phyloP scores from a whole-genome alignment of 2,113 vertebrate species.

The Noctilio leporinus region DNA sequence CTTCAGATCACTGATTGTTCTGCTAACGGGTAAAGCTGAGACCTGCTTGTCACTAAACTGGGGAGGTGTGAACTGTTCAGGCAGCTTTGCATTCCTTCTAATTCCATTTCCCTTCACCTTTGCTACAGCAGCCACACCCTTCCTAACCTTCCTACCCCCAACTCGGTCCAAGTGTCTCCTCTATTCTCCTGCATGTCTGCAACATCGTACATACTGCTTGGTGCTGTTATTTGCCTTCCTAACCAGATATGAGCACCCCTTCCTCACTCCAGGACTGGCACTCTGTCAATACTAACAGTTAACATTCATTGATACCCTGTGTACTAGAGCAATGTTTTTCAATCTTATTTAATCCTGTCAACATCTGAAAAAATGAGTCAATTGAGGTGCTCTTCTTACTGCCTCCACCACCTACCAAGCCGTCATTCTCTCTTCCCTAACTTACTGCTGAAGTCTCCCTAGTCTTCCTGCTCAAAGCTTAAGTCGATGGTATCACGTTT shows the following conservation, averaged over 20 bases:
- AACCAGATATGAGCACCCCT: not conserved
- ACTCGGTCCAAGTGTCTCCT: not conserved
- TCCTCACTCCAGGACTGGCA: not conserved
- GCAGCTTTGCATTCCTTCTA: not conserved
- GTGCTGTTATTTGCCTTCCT: not conserved
- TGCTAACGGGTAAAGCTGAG: not conserved
- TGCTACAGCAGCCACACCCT: not conserved
- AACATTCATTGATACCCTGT: not conserved
- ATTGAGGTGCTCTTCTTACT: not conserved
- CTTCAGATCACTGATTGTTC: not conserved
- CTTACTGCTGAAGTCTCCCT: accelerated
- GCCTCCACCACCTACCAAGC: not conserved
- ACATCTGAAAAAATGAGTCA: not conserved
- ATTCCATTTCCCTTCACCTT: not conserved
- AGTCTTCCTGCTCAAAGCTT: not conserved
- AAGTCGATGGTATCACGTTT: not conserved
- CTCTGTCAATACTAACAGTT: not conserved
- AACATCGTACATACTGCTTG: not conserved
- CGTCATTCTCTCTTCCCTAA: no score
- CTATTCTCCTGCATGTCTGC: not conserved
- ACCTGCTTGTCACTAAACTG: not conserved
- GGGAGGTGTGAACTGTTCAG: not conserved
- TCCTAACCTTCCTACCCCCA: not conserved
- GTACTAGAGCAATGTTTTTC: not conserved
- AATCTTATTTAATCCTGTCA: not conserved